Base-by-base conservation (phyloP, 2,888 invertebrate species). In the Blera fallax region DNA sequence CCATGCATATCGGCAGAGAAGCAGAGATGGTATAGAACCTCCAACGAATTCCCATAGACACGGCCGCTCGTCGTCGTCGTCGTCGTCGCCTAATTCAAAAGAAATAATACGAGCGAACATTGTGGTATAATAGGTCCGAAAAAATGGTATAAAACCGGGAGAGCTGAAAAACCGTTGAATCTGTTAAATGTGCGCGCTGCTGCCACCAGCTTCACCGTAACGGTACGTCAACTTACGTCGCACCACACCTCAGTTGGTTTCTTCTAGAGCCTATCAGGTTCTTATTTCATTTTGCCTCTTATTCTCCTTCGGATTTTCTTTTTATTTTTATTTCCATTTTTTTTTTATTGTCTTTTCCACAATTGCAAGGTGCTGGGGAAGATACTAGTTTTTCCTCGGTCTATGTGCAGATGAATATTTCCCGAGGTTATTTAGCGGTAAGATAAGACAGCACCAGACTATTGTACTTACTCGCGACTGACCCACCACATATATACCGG, bases 401-500 rank as follows among this genome's bases (percentile, higher is more conserved):
- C 34, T 56, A 32, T 50, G 34, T 65, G 48, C 45, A 45, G 48
- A 69, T 73, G 60, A 11, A 73, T 32, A 40, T 62, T 73, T 45
- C 43, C 24, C 65, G 72, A 72, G 83, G 72, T 78, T 67, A 78
- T 69, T 83, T 83, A 78, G 72, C 78, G 77, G 83, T 77, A 83
- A 62, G 62, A 50, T 69, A 52, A 69, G 69, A 40, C 56, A 21
- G 43, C 52, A 73, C 50, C 40, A 56, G 62, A 54, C 77, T 52
- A 52, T 43, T 58, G 45, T 45, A 27, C n/a, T 34, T 37, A 37
- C 48, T 45, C 24, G 37, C 18, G 37, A 70, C 54, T 48, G 67
- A 64, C 56, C 65, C 34, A 43, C 56, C 45, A 60, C 18, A 45
- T 32, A 48, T 14, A 21, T 21, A 48, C 48, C 1, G 4, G n/a